Evolutionary conservation across 2,797 vertebrate genomes (phyloP).

Genomic region (Sebastes goodei): DNA sequence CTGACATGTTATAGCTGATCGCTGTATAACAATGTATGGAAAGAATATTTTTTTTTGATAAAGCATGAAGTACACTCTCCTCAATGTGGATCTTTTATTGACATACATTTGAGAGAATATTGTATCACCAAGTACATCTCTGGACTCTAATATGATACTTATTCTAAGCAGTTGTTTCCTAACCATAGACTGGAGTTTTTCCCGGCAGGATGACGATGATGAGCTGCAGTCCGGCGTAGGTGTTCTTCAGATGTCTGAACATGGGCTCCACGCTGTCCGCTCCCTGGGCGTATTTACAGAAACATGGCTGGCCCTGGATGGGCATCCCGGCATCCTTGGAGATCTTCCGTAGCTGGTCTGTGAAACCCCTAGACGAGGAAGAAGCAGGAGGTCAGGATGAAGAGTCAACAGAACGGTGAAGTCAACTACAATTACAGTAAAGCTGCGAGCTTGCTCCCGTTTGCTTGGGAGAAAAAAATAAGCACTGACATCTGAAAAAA

Average conservation of each 20-base stretch:
- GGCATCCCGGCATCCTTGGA: conserved; percentile 99
- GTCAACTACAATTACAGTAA: no score
- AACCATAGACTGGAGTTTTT: conserved; percentile 96
- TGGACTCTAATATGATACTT: not conserved
- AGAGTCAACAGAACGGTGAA: not conserved
- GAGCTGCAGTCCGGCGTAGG: conserved; percentile 95
- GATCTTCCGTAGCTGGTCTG: conserved; percentile 97
- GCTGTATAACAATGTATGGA: not conserved
- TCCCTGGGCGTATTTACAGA: conserved; percentile 98
- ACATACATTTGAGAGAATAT: not conserved
- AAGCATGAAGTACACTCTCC: not conserved
- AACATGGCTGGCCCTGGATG: conserved; percentile 97
- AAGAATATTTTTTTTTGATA: not conserved
- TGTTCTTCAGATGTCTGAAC: conserved; percentile 98
- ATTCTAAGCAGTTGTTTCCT: conserved; percentile 31
- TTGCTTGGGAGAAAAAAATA: no score
- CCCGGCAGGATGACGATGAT: conserved; percentile 97
- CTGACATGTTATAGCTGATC: no score
- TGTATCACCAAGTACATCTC: not conserved
- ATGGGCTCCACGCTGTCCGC: conserved; percentile 99
- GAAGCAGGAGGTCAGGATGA: not conserved
- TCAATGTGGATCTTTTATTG: not conserved
- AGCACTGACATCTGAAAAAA: no score
- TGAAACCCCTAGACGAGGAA: conserved; percentile 80
- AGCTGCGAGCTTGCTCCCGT: no score